Percentiles rank a stretch among this genome's conserved stretches.
Evolutionary conservation across 2,113 vertebrate species (phyloP).

Genomic region (Mesembrinibis cayennensis): DNA sequence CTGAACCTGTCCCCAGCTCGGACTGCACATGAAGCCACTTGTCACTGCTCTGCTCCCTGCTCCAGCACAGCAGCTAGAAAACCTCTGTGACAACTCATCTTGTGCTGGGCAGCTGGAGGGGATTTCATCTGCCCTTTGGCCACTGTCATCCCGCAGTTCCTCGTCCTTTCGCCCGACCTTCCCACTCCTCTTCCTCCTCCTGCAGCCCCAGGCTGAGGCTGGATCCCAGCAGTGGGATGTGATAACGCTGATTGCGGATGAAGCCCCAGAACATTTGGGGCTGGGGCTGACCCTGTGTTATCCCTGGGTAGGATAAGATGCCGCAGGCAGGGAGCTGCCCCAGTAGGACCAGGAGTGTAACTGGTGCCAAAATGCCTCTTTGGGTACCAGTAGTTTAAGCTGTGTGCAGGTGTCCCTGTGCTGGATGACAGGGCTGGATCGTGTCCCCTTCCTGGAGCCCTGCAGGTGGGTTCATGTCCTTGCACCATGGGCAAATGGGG

Average conservation of each 20-base stretch:
- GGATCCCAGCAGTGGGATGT: neutral
- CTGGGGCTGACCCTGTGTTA: neutral
- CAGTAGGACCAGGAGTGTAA: neutral
- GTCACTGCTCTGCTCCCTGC: neutral
- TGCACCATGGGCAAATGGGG: neutral
- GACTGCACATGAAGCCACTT: neutral
- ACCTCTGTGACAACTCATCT: neutral
- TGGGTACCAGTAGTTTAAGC: neutral
- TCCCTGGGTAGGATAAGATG: neutral
- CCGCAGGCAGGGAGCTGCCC: rapidly evolving
- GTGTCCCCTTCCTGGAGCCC: neutral
- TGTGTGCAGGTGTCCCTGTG: neutral
- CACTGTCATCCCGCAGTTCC: neutral
- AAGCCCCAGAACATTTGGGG: neutral
- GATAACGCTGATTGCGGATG: neutral
- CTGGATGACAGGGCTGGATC: neutral
- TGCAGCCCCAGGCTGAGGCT: rapidly evolving
- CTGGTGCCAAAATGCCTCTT: neutral
- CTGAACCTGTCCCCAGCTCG: neutral
- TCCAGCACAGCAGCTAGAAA: neutral
- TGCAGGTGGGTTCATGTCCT: neutral
- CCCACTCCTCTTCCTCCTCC: neutral
- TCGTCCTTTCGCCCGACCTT: rapidly evolving
- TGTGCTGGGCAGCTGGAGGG: neutral
- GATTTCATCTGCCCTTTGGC: neutral